These are phyloP conservation scores for Metridium senile DNA, from an alignment of 92 coral and sea anemone species.

Conservation along the genomic window DNA sequence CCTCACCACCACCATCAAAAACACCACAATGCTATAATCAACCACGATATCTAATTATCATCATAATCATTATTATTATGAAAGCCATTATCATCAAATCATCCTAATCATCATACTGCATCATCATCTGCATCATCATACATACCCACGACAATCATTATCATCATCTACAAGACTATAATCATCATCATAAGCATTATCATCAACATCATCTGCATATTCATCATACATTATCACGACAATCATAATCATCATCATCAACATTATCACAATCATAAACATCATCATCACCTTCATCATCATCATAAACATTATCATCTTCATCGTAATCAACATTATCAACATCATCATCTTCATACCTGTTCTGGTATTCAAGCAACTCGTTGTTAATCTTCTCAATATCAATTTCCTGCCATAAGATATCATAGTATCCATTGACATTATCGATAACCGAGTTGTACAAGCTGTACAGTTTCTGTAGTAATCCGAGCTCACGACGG, in stretches of 20 bases:
- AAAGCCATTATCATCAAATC: no score
- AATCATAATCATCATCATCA: neutral
- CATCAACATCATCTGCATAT: no score
- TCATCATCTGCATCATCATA: no score
- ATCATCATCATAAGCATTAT: no score
- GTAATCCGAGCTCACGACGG: slow-evolving; percentile 87
- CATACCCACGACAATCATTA: no score
- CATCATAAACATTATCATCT: neutral
- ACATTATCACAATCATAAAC: neutral
- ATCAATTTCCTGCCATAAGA: slow-evolving; percentile 97
- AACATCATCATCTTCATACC: slow-evolving; percentile 34
- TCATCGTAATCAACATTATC: neutral
- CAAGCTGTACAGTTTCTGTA: slow-evolving; percentile 92
- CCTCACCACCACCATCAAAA: no score
- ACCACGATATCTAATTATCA: no score
- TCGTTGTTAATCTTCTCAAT: slow-evolving; percentile 93
- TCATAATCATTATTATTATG: no score
- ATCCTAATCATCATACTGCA: no score
- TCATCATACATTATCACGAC: neutral
- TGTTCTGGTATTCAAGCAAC: slow-evolving; percentile 92
- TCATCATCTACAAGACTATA: no score
- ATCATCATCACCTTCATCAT: neutral
- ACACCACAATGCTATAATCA: no score
- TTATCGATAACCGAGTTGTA: slow-evolving; percentile 98
- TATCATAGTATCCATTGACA: slow-evolving; percentile 96